Percentiles rank a stretch among this genome's conserved stretches.
Conservation (phyloP, 2,888 invertebrate species). For the Meghimatium bilineatum region DNA sequence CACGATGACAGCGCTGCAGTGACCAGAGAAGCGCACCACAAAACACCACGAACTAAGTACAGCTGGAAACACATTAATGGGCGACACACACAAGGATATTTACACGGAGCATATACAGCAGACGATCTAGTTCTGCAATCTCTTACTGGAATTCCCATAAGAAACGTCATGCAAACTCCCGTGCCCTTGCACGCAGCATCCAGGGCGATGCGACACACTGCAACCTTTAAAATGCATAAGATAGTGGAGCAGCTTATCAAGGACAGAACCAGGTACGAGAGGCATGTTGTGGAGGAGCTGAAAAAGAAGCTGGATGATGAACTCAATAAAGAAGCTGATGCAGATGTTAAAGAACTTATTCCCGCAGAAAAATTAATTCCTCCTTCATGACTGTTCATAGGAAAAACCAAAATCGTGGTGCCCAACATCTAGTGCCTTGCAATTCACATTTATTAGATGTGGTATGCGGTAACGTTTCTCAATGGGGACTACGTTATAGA, state of each 20-base stretch:
- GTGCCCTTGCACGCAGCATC: constrained; percentile 66
- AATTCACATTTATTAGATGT: no score
- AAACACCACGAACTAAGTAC: constrained; percentile 49
- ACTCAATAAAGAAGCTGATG: not conserved
- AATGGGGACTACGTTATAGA: no score
- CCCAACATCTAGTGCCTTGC: no score
- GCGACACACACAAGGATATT: constrained; percentile 56
- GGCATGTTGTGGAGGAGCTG: constrained; percentile 67
- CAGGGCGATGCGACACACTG: constrained; percentile 70
- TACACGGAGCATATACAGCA: constrained; percentile 58
- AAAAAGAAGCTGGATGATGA: constrained; percentile 46
- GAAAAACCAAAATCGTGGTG: no score
- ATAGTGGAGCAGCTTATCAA: constrained; percentile 69
- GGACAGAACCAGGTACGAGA: constrained; percentile 66
- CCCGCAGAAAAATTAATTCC: no score
- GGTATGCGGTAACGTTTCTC: no score
- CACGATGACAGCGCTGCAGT: not conserved
- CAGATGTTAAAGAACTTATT: not conserved
- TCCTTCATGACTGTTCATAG: no score
- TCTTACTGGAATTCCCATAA: constrained; percentile 64
- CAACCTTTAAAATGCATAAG: constrained; percentile 72
- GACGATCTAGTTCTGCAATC: constrained; percentile 68
- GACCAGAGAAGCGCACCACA: not conserved
- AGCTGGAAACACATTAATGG: constrained; percentile 66
- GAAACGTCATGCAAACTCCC: constrained; percentile 53